Evolutionary conservation across 2,797 vertebrate genomes (phyloP).

Genomic region (Pantherophis vulpinus): DNA sequence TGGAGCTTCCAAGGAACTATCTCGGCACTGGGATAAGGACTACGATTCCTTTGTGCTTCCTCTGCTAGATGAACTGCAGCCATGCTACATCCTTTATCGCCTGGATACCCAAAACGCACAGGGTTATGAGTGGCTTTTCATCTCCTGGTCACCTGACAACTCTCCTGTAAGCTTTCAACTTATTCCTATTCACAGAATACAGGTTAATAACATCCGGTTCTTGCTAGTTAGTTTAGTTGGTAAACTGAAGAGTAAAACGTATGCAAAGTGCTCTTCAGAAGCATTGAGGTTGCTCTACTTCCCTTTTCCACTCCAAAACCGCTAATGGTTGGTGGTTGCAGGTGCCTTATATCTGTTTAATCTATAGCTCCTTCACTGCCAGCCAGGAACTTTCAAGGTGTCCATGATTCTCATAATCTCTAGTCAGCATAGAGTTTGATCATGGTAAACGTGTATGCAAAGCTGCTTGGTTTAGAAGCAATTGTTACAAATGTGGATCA

Average conservation of each 20-base stretch:
- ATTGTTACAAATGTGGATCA: background rate
- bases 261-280: background rate
- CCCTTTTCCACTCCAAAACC: background rate
- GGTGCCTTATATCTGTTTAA: background rate
- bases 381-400: background rate
- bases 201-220: background rate
- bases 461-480: background rate
- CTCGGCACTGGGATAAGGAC: slow-evolving; percentile 89
- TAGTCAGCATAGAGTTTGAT: background rate
- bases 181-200: background rate
- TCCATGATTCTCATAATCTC: background rate
- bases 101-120: slow-evolving; percentile 94
- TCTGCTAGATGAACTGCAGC: slow-evolving; percentile 85
- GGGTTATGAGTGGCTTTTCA: slow-evolving; percentile 96
- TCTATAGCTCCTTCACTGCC: background rate
- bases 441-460: background rate
- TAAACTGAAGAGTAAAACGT: background rate
- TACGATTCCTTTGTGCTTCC: slow-evolving; percentile 89
- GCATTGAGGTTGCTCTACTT: background rate
- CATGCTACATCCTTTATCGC: slow-evolving; percentile 94
- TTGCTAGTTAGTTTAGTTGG: background rate
- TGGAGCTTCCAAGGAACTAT: slow-evolving; percentile 84
- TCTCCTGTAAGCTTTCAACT: slow-evolving; percentile 82
- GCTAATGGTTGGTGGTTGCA: background rate
- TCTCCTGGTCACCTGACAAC: slow-evolving; percentile 97